Evolutionary conservation across 2,888 invertebrate species (phyloP).

Genomic region (Epinotia demarniana): DNA sequence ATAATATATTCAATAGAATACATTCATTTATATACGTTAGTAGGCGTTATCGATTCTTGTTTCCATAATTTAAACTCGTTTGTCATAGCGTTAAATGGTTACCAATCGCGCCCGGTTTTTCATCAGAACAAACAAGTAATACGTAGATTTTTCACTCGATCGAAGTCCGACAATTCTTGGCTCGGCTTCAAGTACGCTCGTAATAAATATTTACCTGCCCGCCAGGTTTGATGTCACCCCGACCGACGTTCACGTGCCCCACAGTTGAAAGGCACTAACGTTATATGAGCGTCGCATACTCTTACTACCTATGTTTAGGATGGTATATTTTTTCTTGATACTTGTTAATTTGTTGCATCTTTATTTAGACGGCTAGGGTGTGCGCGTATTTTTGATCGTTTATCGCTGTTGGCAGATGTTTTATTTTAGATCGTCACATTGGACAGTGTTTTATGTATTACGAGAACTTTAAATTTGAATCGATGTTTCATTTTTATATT

Average conservation of each 20-base stretch:
- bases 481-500: conserved; percentile 6
- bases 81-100: conserved; percentile 10
- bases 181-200: conserved; percentile 76
- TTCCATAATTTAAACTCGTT: conserved; percentile 12
- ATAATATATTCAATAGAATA: background rate
- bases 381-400: conserved; percentile 64
- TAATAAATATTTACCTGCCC: conserved; percentile 80
- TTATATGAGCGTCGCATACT: background rate
- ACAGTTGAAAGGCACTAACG: conserved; percentile 21
- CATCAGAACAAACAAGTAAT: conserved; percentile 61
- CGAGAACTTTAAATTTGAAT: background rate
- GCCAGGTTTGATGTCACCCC: conserved; percentile 66
- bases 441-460: conserved; percentile 42
- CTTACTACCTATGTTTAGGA: conserved; percentile 10
- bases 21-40: background rate
- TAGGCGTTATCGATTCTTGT: conserved; percentile 11
- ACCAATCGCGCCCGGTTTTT: conserved; percentile 23
- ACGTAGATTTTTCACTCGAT: conserved; percentile 72
- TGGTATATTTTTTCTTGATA: conserved; percentile 33
- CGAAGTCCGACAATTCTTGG: conserved; percentile 79
- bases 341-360: conserved; percentile 57
- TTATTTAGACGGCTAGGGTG: conserved; percentile 61
- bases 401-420: conserved; percentile 75
- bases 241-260: conserved; percentile 30
- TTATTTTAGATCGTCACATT: conserved; percentile 67